These are phyloP conservation scores for Calyptommatus sinebrachiatus DNA, from an alignment of 2,113 vertebrate genomes.

Conservation along the genomic window DNA sequence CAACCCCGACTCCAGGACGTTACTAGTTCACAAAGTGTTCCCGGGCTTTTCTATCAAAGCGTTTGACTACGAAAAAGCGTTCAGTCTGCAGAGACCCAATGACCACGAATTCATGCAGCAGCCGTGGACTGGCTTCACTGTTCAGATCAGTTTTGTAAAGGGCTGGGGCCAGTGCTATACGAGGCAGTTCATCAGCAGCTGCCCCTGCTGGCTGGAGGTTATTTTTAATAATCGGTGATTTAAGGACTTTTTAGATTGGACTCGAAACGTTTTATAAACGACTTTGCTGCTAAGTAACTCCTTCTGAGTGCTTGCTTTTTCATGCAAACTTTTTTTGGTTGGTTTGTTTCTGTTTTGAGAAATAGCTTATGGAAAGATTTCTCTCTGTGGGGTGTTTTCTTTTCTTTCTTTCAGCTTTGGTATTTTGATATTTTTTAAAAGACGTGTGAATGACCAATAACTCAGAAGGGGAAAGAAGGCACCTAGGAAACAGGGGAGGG, in stretches of 20 bases:
- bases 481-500: not conserved
- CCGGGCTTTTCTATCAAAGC: conserved; percentile 98
- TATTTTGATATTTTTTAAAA: conserved; percentile 52
- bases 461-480: conserved; percentile 47
- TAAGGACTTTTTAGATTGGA: conserved; percentile 34
- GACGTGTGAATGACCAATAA: conserved; percentile 61
- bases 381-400: not conserved
- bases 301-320: conserved; percentile 79
- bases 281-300: conserved; percentile 81
- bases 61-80: conserved; percentile 96
- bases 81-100: conserved; percentile 92
- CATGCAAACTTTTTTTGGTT: conserved; percentile 63
- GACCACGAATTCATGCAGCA: conserved; percentile 98
- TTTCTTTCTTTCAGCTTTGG: conserved; percentile 25
- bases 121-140: conserved; percentile 93
- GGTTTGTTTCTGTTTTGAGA: conserved; percentile 52
- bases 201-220: conserved; percentile 98
- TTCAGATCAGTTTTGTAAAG: conserved; percentile 99
- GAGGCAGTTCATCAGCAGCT: conserved; percentile 98
- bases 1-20: conserved; percentile 95
- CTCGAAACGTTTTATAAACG: conserved; percentile 59
- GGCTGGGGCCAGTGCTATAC: conserved; percentile 99
- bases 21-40: conserved; percentile 97
- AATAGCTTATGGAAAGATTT: conserved; percentile 72
- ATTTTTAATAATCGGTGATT: conserved; percentile 96